These are phyloP conservation scores for Plagodis pulveraria DNA, from an alignment of 2,888 invertebrate species.

Conservation along the genomic window DNA sequence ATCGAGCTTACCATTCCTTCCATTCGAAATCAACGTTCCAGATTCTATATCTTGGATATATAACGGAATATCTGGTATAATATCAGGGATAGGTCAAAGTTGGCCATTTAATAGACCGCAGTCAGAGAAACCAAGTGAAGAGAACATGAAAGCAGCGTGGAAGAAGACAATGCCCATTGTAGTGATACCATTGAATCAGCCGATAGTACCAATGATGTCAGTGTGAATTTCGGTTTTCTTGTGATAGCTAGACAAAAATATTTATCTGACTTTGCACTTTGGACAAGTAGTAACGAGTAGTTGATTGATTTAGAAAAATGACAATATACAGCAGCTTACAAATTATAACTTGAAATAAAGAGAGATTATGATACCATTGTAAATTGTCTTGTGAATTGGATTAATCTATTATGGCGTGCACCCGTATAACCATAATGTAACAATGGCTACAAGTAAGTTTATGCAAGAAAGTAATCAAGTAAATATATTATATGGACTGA, in stretches of 20 bases:
- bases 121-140: slow-evolving; percentile 32
- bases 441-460: too few species aligned
- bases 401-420: too few species aligned
- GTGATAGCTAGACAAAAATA: background rate
- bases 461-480: too few species aligned
- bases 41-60: slow-evolving; percentile 79
- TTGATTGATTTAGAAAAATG: too few species aligned
- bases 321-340: too few species aligned
- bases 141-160: slow-evolving; percentile 45
- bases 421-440: too few species aligned
- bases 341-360: too few species aligned
- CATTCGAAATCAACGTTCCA: slow-evolving; percentile 87
- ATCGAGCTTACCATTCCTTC: slow-evolving; percentile 82
- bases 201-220: slow-evolving; percentile 14
- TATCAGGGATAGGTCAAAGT: slow-evolving; percentile 64
- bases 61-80: slow-evolving; percentile 62
- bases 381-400: too few species aligned
- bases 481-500: too few species aligned
- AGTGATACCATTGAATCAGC: slow-evolving; percentile 51
- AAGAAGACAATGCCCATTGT: slow-evolving; percentile 54
- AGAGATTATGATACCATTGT: too few species aligned
- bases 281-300: too few species aligned
- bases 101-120: slow-evolving; percentile 55
- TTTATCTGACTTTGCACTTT: too few species aligned
- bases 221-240: background rate